phyloP scores from a whole-genome alignment of 2,888 invertebrate species.

The Petrolisthes manimaculis region DNA sequence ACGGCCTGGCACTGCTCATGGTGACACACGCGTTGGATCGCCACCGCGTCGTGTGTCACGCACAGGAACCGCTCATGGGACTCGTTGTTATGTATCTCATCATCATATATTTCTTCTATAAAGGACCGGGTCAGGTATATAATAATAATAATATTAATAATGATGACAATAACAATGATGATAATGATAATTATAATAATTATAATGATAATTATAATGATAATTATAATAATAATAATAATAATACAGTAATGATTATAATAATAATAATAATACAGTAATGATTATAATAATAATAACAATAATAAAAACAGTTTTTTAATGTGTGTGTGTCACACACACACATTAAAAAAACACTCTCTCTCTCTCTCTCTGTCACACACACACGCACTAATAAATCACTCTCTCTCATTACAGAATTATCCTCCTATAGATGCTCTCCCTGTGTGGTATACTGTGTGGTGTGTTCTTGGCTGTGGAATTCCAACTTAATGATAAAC shows the following conservation, averaged over 20 bases:
- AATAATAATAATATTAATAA: neutral
- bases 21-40: conserved; percentile 56
- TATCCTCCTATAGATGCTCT: conserved; percentile 56
- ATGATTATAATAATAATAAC: too few relatives aligned
- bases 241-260: too few relatives aligned
- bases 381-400: too few relatives aligned
- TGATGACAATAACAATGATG: neutral
- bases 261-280: too few relatives aligned
- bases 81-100: conserved; percentile 63
- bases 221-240: too few relatives aligned
- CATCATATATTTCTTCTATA: conserved; percentile 62
- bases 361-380: too few relatives aligned
- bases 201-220: neutral
- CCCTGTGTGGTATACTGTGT: conserved; percentile 56
- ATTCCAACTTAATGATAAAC: conserved; percentile 60
- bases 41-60: conserved; percentile 59
- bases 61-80: conserved; percentile 63
- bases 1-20: conserved; percentile 52
- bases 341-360: too few relatives aligned
- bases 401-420: conserved; percentile 35
- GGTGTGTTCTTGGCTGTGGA: conserved; percentile 61
- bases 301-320: too few relatives aligned
- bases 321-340: too few relatives aligned
- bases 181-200: neutral
- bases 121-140: conserved; percentile 48